Base-by-base conservation (phyloP, 2,797 vertebrate species). In the Enteromius afrohamiltoni region DNA sequence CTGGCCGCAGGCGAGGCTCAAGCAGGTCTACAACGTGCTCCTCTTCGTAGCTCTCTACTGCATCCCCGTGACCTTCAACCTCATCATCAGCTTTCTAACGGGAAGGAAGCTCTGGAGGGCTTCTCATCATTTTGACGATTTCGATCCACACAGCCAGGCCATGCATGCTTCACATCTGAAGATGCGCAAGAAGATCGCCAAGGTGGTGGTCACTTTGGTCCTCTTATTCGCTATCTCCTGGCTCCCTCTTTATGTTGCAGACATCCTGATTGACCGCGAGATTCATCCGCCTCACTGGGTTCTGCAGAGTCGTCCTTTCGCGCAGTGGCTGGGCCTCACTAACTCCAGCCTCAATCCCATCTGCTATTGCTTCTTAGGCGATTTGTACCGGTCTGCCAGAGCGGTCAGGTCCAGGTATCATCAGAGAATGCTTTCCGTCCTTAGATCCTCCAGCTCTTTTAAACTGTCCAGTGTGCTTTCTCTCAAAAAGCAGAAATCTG, bases 341-440 rank as follows among this genome's bases (percentile, higher is more conserved):
- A 98, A 98, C 93, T 98, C 97, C 88, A 97, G 96, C 89, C 96
- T 98, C 80, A 98, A 98, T 86, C 97, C 97, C 0, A 97, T 98
- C 88, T 98, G 97, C 65, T 98, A 98, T 85, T 98, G 97, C 67
- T 97, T 98, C 84, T 94, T 98, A 0, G 97, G 97, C 29, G 96
- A 97, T 84, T 92, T 98, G 80, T 96, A 97, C 89, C 95, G 96
- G 73, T 97, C 96, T 0, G 97, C 96, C 6, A 95, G 94, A 89
- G 93, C 96, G 76, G 96, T 98, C 86, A 96, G 95, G 86, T 96
- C 89, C 37, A 95, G 95, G 49, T 97, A 97, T 90, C 96, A 95
- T 83, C 94, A 95, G 91, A 96, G 95, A 62, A 94, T 97, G 10
- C 89, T 93, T 0, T 55, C 91, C 37, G 86, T 94, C 65, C 92